A percentile compares a stretch with the other conserved stretches of the same genome.
These are phyloP conservation scores for Ornithorhynchus anatinus DNA, from an alignment of 2,113 vertebrate genomes.

Conservation along the genomic window DNA sequence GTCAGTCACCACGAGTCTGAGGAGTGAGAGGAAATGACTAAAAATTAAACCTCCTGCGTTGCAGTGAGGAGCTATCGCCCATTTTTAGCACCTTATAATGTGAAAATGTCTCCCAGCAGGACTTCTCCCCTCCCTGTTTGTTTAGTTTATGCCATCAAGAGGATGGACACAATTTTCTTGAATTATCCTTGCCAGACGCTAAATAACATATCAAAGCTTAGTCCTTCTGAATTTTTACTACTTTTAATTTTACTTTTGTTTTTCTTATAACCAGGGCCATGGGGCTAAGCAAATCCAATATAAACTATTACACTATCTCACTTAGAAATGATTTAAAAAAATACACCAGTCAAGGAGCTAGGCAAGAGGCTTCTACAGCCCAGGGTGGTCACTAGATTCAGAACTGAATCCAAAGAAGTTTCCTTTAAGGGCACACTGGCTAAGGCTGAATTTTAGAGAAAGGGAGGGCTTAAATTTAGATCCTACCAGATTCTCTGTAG, in stretches of 20 bases:
- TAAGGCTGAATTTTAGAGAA: too few relatives aligned
- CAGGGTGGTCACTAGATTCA: neutral
- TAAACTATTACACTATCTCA: constrained; percentile 33
- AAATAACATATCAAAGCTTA: constrained; percentile 52
- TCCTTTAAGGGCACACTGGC: too few relatives aligned
- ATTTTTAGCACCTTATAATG: constrained; percentile 67
- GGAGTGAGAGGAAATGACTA: constrained; percentile 53
- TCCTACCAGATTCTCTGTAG: too few relatives aligned
- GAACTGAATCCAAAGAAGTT: neutral
- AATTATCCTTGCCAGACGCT: constrained; percentile 59
- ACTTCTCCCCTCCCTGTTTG: constrained; percentile 46
- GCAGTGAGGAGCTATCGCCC: constrained; percentile 49
- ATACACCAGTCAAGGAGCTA: neutral
- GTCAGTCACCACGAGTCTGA: constrained; percentile 7
- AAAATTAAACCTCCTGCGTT: constrained; percentile 51
- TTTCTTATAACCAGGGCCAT: constrained; percentile 7
- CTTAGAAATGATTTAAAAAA: neutral
- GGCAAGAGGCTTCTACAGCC: neutral
- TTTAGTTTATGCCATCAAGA: constrained; percentile 60
- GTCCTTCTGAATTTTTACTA: constrained; percentile 42
- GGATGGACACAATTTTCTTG: constrained; percentile 52
- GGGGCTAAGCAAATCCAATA: neutral
- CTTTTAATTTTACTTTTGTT: constrained; percentile 37
- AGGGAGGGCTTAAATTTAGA: too few relatives aligned
- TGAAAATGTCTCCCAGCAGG: constrained; percentile 65